Evolutionary conservation across 2,113 vertebrate species (phyloP), one percentile per base, ranked within the genome.

Genomic region (Platysteira castanea): DNA sequence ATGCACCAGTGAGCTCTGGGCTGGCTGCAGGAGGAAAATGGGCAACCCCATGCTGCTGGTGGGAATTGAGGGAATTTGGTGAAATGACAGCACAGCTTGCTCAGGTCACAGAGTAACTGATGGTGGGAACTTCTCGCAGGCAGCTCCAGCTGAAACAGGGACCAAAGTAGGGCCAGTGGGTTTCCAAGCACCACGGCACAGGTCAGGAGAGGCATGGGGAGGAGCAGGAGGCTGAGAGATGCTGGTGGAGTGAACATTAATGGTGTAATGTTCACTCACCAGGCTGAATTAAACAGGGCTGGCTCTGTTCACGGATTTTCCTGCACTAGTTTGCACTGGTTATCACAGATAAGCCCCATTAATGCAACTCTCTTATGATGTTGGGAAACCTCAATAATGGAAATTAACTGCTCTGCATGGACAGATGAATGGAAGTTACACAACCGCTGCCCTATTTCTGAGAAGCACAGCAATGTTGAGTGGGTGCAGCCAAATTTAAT

Each of bases 341-440:
- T 96, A 90, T 94, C 90, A 88, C 76, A 95, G 96, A 95, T 95
- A 91, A 93, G 82, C 71, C 60, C 71, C 49, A 21, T 80, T 88
- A 88, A 93, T 84, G 92, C 90, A 96, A 94, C 79, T 80, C 85
- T 71, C 68, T 60, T 60, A 21, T 3, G 56, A 24, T 81, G 85
- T 86, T 96, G 96, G 76, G 95, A 93, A 96, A 96, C 83, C 83
- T 93, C 93, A 93, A 63, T 84, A 74, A 96, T 88, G 88, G 85
- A 85, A 96, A 86, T 89, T 81, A 95, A 77, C 39, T 90, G 79
- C 88, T 88, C 24, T n/a, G 68, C 49, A 90, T 53, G 90, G 90
- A 93, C 15, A 17, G 82, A 90, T 87, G 90, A 86, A 84, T 94
- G 85, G 92, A 89, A 92, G 82, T 95, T 93, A 39, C 90, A 77